phyloP scores from a whole-genome alignment of 2,797 vertebrate species.

The Eutrigla gurnardus region DNA sequence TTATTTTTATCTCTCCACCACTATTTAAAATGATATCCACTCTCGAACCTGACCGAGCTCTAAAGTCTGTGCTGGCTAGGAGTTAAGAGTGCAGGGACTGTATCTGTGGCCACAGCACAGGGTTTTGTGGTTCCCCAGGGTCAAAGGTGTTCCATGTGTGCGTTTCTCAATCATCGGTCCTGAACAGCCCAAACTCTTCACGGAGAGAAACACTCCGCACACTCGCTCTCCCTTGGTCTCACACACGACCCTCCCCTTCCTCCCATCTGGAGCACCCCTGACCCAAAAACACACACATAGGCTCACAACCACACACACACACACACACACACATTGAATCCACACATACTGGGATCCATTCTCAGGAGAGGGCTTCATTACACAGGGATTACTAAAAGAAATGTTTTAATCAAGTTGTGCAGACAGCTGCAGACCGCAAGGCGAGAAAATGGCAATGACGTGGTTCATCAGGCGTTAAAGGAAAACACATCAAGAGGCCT shows the following conservation, averaged over 20 bases:
- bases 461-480: constrained; percentile 81
- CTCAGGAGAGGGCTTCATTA: constrained; percentile 83
- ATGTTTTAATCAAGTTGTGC: constrained; percentile 84
- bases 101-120: constrained; percentile 43
- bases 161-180: constrained; percentile 70
- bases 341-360: constrained; percentile 43
- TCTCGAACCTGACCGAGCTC: not conserved
- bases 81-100: constrained; percentile 44
- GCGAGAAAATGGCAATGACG: constrained; percentile 83
- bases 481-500: constrained; percentile 74
- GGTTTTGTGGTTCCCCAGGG: constrained; percentile 56
- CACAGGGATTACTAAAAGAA: constrained; percentile 83
- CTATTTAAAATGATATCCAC: constrained; percentile 17
- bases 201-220: constrained; percentile 57
- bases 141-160: constrained; percentile 74
- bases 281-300: constrained; percentile 44
- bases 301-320: constrained; percentile 20
- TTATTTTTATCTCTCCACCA: constrained; percentile 8
- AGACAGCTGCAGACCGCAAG: constrained; percentile 82
- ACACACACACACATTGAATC: not conserved
- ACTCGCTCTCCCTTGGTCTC: constrained; percentile 9
- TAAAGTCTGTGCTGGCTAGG: constrained; percentile 17
- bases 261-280: constrained; percentile 74
- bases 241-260: constrained; percentile 45
- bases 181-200: constrained; percentile 65